Evolutionary conservation across 92 coral and sea anemone genomes (phyloP).

Genomic region (Montipora capitata): DNA sequence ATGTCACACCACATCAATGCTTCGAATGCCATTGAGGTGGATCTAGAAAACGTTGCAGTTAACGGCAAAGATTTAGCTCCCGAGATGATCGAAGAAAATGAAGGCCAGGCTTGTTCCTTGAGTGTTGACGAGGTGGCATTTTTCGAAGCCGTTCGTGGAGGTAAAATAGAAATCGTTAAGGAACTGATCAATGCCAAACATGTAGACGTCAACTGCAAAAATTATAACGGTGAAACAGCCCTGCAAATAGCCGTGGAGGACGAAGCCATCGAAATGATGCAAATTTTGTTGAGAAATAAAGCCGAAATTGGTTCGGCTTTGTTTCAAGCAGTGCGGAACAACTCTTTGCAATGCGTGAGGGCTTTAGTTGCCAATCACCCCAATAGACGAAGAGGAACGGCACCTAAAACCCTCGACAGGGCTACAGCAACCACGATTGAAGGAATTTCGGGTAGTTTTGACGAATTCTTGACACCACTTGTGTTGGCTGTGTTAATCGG

Average conservation of each 20-base stretch:
- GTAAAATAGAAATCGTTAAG: slow-evolving; percentile 70
- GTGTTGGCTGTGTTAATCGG: slow-evolving; percentile 86
- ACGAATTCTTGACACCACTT: slow-evolving; percentile 82
- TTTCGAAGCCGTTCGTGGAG: slow-evolving; percentile 80
- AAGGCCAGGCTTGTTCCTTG: background rate
- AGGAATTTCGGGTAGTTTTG: slow-evolving; percentile 27
- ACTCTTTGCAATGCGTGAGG: slow-evolving; percentile 75
- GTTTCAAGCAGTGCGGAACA: slow-evolving; percentile 82
- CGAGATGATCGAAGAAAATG: slow-evolving; percentile 19
- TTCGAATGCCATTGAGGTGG: background rate
- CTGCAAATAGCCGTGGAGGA: slow-evolving; percentile 86
- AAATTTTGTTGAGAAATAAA: slow-evolving; percentile 58
- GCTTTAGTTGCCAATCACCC: slow-evolving; percentile 73
- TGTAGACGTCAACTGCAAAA: slow-evolving; percentile 75
- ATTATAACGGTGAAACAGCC: slow-evolving; percentile 80
- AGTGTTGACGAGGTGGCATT: slow-evolving; percentile 65
- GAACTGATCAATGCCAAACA: slow-evolving; percentile 40
- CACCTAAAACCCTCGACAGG: background rate
- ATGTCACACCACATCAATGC: background rate
- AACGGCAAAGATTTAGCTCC: background rate
- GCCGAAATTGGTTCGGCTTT: slow-evolving; percentile 83
- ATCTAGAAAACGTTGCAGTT: background rate
- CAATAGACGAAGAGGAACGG: slow-evolving; percentile 10
- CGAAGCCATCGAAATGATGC: slow-evolving; percentile 61
- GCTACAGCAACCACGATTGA: background rate